Conservation (phyloP, 1,140 invertebrate species). For the Drosophila prosaltans region DNA sequence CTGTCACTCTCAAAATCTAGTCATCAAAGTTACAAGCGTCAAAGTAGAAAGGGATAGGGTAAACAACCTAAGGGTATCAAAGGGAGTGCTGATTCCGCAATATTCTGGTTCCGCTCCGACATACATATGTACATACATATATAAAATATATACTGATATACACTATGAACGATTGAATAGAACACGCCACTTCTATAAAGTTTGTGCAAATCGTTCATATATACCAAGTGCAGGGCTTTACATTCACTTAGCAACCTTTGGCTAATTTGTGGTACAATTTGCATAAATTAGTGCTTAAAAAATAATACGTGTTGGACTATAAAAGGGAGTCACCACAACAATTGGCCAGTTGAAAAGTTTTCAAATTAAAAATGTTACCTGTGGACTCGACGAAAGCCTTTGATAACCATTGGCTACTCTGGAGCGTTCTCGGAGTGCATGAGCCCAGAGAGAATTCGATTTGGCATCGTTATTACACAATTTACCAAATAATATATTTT, state of each 20-base stretch:
- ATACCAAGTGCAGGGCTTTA: too few species aligned
- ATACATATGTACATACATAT: too few species aligned
- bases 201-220: too few species aligned
- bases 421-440: constrained; percentile 45
- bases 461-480: constrained; percentile 41
- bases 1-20: too few species aligned
- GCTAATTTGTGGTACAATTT: constrained; percentile 59
- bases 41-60: too few species aligned
- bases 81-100: too few species aligned
- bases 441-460: constrained; percentile 14
- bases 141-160: too few species aligned
- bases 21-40: too few species aligned
- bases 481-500: constrained; percentile 36
- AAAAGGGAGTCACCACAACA: constrained; percentile 30
- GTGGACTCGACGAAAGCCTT: constrained; percentile 56
- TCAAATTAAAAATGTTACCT: neutral
- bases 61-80: too few species aligned
- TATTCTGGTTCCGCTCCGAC: too few species aligned
- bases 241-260: neutral
- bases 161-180: too few species aligned
- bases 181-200: too few species aligned
- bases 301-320: constrained; percentile 35
- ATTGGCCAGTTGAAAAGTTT: neutral
- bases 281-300: constrained; percentile 49
- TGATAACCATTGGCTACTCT: constrained; percentile 52